Conservation (phyloP, 2,797 vertebrate species). For the Clarias pachynema region DNA sequence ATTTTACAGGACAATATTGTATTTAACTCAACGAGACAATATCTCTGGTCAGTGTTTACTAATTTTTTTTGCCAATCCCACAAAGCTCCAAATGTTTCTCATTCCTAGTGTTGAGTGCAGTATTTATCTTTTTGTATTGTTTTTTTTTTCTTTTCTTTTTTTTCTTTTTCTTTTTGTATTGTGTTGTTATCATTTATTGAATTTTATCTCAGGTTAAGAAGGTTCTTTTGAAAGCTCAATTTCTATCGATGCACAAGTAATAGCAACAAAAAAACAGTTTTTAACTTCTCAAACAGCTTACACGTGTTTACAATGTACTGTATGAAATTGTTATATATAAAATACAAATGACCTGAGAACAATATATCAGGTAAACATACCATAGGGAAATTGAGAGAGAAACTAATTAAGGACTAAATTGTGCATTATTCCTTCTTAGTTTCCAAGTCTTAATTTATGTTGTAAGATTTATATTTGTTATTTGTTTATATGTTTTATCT, state of each 20-base stretch:
- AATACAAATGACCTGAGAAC: conserved; percentile 9
- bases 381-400: background rate
- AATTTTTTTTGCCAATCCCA: background rate
- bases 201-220: conserved; percentile 73
- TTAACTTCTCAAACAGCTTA: background rate
- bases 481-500: conserved; percentile 62
- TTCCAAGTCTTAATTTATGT: conserved; percentile 61
- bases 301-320: background rate
- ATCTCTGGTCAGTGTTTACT: conserved; percentile 25
- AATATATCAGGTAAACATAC: conserved; percentile 21
- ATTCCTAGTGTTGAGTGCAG: conserved; percentile 10
- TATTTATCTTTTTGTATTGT: conserved; percentile 31
- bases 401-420: background rate
- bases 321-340: background rate
- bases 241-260: conserved; percentile 23
- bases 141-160: background rate
- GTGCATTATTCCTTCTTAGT: no score
- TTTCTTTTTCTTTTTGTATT: conserved; percentile 23
- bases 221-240: conserved; percentile 57
- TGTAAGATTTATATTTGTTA: conserved; percentile 66
- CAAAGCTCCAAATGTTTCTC: conserved; percentile 13
- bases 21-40: conserved; percentile 13
- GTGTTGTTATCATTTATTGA: conserved; percentile 66
- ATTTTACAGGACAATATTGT: background rate
- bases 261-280: background rate